Evolutionary conservation across 2,113 vertebrate genomes (phyloP).

Genomic region (Xiphorhynchus elegans): DNA sequence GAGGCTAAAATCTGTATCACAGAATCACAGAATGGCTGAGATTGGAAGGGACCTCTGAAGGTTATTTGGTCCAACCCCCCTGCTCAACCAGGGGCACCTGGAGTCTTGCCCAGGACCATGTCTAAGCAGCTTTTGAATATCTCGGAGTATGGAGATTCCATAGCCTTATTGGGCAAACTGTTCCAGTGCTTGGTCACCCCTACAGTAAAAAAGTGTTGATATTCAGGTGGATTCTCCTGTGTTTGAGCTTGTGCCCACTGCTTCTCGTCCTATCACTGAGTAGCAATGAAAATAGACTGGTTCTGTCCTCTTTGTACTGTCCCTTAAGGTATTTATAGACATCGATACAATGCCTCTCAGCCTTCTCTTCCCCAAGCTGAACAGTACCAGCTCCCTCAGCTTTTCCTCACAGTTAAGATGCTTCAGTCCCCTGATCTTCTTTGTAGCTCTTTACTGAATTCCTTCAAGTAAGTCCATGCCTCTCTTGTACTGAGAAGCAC

Average conservation of each 20-base stretch:
- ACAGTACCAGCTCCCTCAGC: not conserved
- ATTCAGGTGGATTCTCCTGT: not conserved
- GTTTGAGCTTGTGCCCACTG: not conserved
- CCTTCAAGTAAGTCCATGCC: not conserved
- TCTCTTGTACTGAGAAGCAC: not conserved
- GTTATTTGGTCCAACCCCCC: not conserved
- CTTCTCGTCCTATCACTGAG: not conserved
- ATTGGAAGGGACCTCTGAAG: not conserved
- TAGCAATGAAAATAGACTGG: not conserved
- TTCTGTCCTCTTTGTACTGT: not conserved
- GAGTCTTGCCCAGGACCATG: fast-evolving
- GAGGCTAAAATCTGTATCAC: not conserved
- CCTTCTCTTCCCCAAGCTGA: not conserved
- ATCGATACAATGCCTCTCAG: not conserved
- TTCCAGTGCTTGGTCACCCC: not conserved
- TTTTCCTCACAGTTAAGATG: not conserved
- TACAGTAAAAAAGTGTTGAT: not conserved
- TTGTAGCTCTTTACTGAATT: not conserved
- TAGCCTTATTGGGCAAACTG: not conserved
- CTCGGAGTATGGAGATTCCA: not conserved
- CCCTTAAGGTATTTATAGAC: not conserved
- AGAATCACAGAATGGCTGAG: not conserved
- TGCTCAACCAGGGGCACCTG: not conserved
- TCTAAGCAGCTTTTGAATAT: fast-evolving
- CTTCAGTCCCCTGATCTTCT: not conserved